Evolutionary conservation across 2,797 vertebrate species (phyloP), one percentile per base, ranked within the genome.

Genomic region (Echiichthys vipera): DNA sequence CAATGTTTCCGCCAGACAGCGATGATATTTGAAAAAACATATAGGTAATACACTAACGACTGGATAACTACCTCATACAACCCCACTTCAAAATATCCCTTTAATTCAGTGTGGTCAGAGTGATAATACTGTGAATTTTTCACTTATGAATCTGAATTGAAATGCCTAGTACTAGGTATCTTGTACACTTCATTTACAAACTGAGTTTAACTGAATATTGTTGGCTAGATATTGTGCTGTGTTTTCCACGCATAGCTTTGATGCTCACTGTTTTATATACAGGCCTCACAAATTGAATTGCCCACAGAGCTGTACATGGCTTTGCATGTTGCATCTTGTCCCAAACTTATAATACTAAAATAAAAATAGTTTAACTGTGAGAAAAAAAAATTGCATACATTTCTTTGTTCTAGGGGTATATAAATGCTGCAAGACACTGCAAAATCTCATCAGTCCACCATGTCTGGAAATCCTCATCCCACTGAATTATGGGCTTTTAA

Each of bases 401-500:
- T 59, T 59, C 17, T 79, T 27, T 36, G 51, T 47, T 64, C 45
- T 77, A 1, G 11, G 51, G 39, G 65, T 80, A 84, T 72, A 64
- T 50, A 72, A 82, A 85, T 83, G 76, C 64, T 83, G 80, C 59
- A 58, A 81, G 76, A 73, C 15, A 58, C 73, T 73, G 83, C 47
- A 75, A 76, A 84, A 64, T 56, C 29, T 74, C 42, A 65, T 72
- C 42, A 24, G 72, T 61, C 46, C 53, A 68, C 11, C 4, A n/a
- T 74, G 71, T 59, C 69, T 78, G 25, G 30, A 49, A 75, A 62
- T 65, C 37, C 59, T 84, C 59, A 72, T 75, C 76, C 6, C 5
- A 20, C 29, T 87, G 84, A 90, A 80, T 89, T 84, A 85, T 78
- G 53, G 68, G 53, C 80, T 78, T 76, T 87, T 84, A 74, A 85